phyloP scores from a whole-genome alignment of 2,113 vertebrate genomes.

The Phoxinus phoxinus region DNA sequence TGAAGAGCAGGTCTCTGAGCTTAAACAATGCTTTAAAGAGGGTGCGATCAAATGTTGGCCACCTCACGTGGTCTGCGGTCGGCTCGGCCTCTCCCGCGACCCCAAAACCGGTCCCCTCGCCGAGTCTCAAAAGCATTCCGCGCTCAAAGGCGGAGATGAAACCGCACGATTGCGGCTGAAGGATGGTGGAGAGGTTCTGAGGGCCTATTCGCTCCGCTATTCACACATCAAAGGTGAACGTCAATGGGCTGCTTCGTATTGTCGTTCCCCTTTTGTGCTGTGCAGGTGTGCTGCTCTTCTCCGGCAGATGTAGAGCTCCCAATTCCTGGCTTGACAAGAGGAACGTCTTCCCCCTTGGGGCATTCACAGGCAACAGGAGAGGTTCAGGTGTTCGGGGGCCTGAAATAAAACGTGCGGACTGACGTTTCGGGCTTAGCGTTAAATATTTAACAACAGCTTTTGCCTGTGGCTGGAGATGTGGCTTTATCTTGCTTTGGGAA shows the following conservation, averaged over 20 bases:
- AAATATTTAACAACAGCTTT: constrained; percentile 42
- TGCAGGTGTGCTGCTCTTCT: constrained; percentile 73
- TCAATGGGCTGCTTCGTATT: constrained; percentile 62
- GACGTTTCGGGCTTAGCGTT: constrained; percentile 22
- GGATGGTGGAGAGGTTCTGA: constrained; percentile 57
- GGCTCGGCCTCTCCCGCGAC: constrained; percentile 59
- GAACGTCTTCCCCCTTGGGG: constrained; percentile 63
- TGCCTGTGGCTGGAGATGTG: constrained; percentile 16
- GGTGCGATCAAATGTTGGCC: background rate
- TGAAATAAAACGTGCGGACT: constrained; percentile 19
- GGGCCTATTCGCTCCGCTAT: constrained; percentile 57
- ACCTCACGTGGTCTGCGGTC: constrained; percentile 65
- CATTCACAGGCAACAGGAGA: background rate
- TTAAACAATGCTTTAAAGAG: constrained; percentile 49
- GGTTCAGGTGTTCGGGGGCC: constrained; percentile 5
- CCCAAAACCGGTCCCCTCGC: constrained; percentile 57
- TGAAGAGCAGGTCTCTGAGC: constrained; percentile 33
- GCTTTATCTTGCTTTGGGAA: constrained; percentile 37
- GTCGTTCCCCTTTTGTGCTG: constrained; percentile 65
- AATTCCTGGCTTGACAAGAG: constrained; percentile 64
- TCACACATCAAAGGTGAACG: constrained; percentile 74
- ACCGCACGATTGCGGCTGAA: constrained; percentile 63
- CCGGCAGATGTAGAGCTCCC: constrained; percentile 56
- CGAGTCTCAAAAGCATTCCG: constrained; percentile 59
- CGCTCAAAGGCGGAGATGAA: constrained; percentile 65